Conservation (phyloP, 2,113 vertebrate species). For the Campylorhamphus procurvoides region DNA sequence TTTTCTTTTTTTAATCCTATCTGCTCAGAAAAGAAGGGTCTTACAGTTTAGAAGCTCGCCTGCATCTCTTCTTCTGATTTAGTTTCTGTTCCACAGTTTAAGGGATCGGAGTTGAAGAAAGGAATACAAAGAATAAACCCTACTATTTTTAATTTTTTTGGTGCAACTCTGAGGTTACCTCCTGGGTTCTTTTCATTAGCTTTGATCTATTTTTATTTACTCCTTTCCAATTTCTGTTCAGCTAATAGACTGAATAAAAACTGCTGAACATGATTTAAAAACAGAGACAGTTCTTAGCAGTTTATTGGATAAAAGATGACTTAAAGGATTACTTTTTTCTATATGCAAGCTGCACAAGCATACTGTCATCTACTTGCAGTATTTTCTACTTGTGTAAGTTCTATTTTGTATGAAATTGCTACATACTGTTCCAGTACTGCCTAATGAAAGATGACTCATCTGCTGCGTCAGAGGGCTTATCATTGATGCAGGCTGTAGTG, state of each 20-base stretch:
- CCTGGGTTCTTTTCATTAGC: not conserved
- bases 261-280: not conserved
- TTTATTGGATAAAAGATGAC: not conserved
- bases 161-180: not conserved
- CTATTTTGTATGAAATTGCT: slow-evolving; percentile 50
- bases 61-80: not conserved
- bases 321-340: not conserved
- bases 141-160: not conserved
- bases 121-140: not conserved
- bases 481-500: slow-evolving; percentile 94
- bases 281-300: not conserved
- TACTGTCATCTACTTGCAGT: not conserved
- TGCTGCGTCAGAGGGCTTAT: slow-evolving; percentile 94
- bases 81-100: not conserved
- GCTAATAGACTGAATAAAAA: not conserved
- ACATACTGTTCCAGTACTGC: slow-evolving; percentile 91
- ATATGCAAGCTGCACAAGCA: not conserved
- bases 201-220: not conserved
- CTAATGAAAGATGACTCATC: slow-evolving; percentile 95
- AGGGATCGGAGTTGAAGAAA: not conserved
- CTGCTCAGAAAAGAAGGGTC: not conserved
- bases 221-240: not conserved
- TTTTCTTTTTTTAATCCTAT: not conserved
- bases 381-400: not conserved
- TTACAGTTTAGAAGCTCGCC: not conserved